A percentile compares a stretch with the other conserved stretches of the same genome.
phyloP scores from a whole-genome alignment of 2,113 vertebrate genomes.

The Apteryx mantelli region DNA sequence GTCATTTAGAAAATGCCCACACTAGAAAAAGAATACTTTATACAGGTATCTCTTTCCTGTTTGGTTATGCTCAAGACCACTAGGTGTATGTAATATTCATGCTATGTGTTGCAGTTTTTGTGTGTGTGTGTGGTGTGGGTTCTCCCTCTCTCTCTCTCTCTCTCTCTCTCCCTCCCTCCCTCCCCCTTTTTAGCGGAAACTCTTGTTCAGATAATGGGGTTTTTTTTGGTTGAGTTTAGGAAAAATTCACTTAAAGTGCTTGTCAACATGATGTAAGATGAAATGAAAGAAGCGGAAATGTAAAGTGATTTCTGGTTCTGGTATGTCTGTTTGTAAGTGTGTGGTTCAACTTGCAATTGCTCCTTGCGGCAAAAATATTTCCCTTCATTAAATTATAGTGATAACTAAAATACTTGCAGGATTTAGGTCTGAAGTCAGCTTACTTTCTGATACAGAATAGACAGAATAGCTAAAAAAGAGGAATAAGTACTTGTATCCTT shows the following conservation, averaged over 20 bases:
- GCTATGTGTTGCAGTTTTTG: neutral
- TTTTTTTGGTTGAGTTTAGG: neutral
- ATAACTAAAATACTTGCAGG: neutral
- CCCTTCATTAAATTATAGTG: neutral
- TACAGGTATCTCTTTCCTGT: neutral
- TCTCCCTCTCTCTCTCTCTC: neutral
- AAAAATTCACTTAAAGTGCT: neutral
- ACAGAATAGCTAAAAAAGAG: neutral
- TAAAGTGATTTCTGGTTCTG: neutral
- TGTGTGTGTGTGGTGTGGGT: neutral
- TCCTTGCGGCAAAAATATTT: neutral
- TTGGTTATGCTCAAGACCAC: neutral
- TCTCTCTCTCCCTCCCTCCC: neutral
- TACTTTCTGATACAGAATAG: neutral
- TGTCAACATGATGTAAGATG: neutral
- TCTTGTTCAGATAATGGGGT: neutral
- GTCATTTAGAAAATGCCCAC: constrained; percentile 47
- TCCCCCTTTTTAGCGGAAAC: neutral
- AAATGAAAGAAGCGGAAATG: neutral
- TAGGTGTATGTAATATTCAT: neutral
- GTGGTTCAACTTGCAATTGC: neutral
- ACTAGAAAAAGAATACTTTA: neutral
- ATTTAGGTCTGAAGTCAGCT: neutral
- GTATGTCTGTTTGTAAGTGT: rapidly evolving
- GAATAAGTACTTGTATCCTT: neutral